Base-by-base conservation (phyloP, 2,888 invertebrate genomes). In the Drosophila nr. perissopoda region DNA sequence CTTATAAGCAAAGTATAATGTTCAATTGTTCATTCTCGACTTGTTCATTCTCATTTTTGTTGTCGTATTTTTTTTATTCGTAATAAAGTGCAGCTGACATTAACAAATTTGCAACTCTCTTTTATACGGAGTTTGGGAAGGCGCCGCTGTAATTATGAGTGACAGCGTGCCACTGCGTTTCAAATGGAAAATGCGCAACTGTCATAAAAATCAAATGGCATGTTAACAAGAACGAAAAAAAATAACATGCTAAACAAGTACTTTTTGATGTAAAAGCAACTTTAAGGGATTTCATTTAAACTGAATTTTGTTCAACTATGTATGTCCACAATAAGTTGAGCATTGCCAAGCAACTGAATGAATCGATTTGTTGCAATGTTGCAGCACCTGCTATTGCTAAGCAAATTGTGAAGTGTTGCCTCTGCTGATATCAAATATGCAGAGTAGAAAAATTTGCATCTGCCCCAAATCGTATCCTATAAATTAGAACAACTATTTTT, bases 401-500 rank as follows among this genome's bases (percentile, higher is more conserved):
- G 51, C 79, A 67, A 83, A 85, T 72, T 73, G 69, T 45, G 60
- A 67, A 74, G 73, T 69, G 58, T 49, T 69, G 64, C 29, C 59
- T 45, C 53, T 65, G 59, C 53, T 54, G 10, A 65, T 64, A 49
- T 57, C 56, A 76, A 77, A 68, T 68, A 68, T 70, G 66, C 48
- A 38, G 34, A 56, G 11, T 38, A 27, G n/a, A 4, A 6, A 13
- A 25, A 56, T 36, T 54, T 52, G 36, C 58, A 66, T 25, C 16
- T 78, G 66, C 56, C 63, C 74, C 62, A 68, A 59, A 49, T 68
- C 10, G n/a, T 29, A 56, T 57, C 11, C 29, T 66, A 56, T 68
- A 78, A 80, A 80, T 87, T 84, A 81, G 73, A 80, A 82, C 73
- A 79, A 80, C 42, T 1, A 7, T 21, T 83, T 87, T 83, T 80